A percentile compares a stretch with the other conserved stretches of the same genome.
These are phyloP conservation scores for Saccostrea echinata DNA, from an alignment of 1,140 invertebrate species.

Conservation along the genomic window DNA sequence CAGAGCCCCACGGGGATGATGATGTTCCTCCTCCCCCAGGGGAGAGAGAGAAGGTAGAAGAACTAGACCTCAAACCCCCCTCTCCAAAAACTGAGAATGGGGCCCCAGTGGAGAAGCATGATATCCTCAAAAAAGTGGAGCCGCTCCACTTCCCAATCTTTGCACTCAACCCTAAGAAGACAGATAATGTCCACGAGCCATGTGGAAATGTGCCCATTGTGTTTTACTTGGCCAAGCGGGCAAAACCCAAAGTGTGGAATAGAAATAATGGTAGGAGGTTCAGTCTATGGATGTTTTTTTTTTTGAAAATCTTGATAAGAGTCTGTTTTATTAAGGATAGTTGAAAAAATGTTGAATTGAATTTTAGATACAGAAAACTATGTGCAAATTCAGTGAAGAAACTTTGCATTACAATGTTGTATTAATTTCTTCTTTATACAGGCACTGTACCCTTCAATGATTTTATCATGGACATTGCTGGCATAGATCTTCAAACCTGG, in stretches of 20 bases:
- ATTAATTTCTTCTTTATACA: conserved; percentile 43
- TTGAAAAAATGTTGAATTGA: too few relatives aligned
- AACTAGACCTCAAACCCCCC: conserved; percentile 65
- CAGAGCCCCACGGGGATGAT: conserved; percentile 70
- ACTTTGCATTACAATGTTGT: too few relatives aligned
- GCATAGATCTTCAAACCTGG: conserved; percentile 73
- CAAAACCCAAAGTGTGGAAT: conserved; percentile 67
- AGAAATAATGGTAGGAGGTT: conserved; percentile 69
- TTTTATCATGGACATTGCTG: conserved; percentile 76
- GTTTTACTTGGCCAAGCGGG: conserved; percentile 71
- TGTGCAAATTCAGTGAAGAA: too few relatives aligned
- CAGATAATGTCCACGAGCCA: conserved; percentile 65
- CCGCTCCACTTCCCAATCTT: conserved; percentile 73
- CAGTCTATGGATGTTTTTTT: too few relatives aligned
- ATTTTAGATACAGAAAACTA: too few relatives aligned
- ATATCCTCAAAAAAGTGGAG: conserved; percentile 65
- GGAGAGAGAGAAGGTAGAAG: conserved; percentile 66
- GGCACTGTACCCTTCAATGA: conserved; percentile 73
- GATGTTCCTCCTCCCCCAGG: conserved; percentile 62
- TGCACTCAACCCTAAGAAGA: conserved; percentile 65
- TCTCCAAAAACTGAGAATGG: conserved; percentile 47
- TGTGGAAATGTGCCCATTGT: conserved; percentile 73
- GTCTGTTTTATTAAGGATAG: too few relatives aligned
- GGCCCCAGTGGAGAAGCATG: conserved; percentile 53
- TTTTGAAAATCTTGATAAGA: too few relatives aligned